These are phyloP conservation scores for Andrena bicolor DNA, from an alignment of 2,888 invertebrate genomes.

Conservation along the genomic window DNA sequence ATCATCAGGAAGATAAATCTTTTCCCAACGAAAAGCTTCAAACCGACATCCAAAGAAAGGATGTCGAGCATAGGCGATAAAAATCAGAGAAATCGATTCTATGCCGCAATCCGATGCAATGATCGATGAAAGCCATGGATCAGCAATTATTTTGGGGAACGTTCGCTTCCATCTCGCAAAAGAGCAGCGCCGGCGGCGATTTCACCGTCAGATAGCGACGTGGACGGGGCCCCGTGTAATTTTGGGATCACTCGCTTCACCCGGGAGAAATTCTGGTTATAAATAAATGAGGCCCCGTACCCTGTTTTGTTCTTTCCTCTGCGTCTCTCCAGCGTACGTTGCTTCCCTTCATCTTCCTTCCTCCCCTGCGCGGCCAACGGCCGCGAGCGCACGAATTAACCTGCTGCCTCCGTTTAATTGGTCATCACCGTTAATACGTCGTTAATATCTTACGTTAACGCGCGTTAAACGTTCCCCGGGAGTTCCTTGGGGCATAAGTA, in stretches of 20 bases:
- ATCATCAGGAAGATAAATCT: no score
- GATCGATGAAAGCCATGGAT: conserved; percentile 30
- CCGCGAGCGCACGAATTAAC: not conserved
- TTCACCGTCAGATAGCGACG: conserved; percentile 27
- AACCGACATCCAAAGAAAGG: not conserved
- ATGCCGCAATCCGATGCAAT: not conserved
- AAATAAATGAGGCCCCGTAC: conserved; percentile 33
- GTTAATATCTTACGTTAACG: conserved; percentile 35
- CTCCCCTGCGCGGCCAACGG: not conserved
- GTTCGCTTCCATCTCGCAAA: conserved; percentile 15
- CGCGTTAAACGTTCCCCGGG: conserved; percentile 15
- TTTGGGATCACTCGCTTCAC: conserved; percentile 33
- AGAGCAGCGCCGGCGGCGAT: conserved; percentile 28
- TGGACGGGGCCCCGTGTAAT: conserved; percentile 17
- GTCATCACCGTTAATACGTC: conserved; percentile 32
- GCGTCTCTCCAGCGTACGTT: not conserved
- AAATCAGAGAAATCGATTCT: conserved; percentile 16
- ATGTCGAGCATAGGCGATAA: not conserved
- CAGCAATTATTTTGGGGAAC: conserved; percentile 30
- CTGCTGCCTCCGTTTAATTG: conserved; percentile 43
- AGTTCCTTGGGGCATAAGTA: not conserved
- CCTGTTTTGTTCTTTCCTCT: not conserved
- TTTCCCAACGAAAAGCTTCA: no score
- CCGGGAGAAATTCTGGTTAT: conserved; percentile 37
- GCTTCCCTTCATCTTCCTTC: not conserved